Evolutionary conservation across 2,113 vertebrate species (phyloP).

Genomic region (Sinocyclocheilus rhinocerous): DNA sequence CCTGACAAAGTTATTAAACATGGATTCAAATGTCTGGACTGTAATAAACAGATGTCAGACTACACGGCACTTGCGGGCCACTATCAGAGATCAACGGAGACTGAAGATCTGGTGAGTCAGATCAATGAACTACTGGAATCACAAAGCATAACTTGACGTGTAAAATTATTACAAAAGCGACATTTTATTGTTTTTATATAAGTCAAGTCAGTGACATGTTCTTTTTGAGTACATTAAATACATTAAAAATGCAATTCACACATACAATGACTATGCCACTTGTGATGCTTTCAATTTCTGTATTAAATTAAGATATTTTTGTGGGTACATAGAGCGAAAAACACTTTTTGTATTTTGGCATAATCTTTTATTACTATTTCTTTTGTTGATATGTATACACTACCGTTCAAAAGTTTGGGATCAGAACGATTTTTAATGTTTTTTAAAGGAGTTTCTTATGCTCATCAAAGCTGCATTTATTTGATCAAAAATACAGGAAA

Average conservation of each 20-base stretch:
- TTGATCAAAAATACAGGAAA: too few relatives aligned
- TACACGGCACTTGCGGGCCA: slow-evolving; percentile 86
- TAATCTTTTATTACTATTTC: neutral
- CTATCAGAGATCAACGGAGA: slow-evolving; percentile 87
- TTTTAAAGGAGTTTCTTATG: too few relatives aligned
- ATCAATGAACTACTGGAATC: neutral
- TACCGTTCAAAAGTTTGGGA: too few relatives aligned
- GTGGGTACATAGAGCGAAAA: neutral
- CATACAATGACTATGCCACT: neutral
- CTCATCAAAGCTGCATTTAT: too few relatives aligned
- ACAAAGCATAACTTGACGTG: neutral
- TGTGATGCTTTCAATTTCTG: neutral
- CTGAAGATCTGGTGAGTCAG: slow-evolving; percentile 87
- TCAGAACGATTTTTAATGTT: too few relatives aligned
- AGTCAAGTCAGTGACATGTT: neutral
- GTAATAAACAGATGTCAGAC: slow-evolving; percentile 89
- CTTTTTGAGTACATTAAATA: neutral
- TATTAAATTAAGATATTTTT: neutral
- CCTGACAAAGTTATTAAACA: slow-evolving; percentile 82
- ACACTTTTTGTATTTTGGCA: neutral
- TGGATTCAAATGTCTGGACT: slow-evolving; percentile 87
- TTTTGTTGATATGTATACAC: too few relatives aligned
- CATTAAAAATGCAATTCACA: neutral
- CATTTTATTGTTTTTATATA: neutral
- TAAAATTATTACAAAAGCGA: neutral